Evolutionary conservation across 1,140 invertebrate genomes (phyloP).

Genomic region (Pogonognathellus flavescens): DNA sequence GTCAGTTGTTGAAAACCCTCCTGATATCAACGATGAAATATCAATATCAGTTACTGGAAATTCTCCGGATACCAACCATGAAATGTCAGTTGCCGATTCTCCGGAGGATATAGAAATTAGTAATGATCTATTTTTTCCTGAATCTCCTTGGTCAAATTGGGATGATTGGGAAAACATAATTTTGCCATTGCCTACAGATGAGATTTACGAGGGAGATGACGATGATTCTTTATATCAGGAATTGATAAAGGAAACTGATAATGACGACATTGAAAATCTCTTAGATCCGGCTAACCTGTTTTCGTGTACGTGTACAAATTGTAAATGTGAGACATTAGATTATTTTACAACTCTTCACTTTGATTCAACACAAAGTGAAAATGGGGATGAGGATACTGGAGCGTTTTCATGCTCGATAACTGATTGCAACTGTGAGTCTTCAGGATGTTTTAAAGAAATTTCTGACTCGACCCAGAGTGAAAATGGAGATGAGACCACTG

Average conservation of each 20-base stretch:
- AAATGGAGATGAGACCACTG: too few species aligned
- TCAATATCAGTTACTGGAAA: not conserved
- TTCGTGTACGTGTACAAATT: too few species aligned
- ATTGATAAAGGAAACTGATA: not conserved
- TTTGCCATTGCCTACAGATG: not conserved
- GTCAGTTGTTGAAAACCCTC: too few species aligned
- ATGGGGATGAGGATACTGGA: too few species aligned
- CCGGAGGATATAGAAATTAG: not conserved
- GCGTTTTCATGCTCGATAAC: too few species aligned
- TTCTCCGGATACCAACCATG: not conserved
- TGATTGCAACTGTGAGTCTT: too few species aligned
- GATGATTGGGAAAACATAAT: slow-evolving; percentile 7
- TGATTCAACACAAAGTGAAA: too few species aligned
- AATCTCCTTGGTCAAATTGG: not conserved
- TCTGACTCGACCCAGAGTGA: too few species aligned
- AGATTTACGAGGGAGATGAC: not conserved
- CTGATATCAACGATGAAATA: not conserved
- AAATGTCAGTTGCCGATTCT: not conserved
- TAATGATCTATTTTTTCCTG: not conserved
- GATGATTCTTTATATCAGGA: slow-evolving; percentile 16
- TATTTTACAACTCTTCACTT: too few species aligned
- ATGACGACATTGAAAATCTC: not conserved
- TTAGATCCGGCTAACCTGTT: not conserved
- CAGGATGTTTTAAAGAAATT: too few species aligned
- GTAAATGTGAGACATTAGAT: too few species aligned